Conservation (phyloP, 1,140 invertebrate species). For the Cotesia chilonis region DNA sequence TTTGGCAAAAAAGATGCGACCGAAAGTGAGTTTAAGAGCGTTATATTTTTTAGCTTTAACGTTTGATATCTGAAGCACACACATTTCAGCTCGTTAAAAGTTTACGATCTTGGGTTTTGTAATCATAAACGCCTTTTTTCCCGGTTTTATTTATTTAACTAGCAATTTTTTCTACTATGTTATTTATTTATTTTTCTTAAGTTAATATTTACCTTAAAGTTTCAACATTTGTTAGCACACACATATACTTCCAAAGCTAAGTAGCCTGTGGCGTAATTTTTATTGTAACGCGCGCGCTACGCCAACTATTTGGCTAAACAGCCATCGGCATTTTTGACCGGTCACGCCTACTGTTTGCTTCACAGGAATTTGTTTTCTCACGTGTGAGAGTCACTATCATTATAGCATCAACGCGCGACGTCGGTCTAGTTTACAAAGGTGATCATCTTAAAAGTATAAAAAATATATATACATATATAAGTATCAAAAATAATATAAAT, state of each 20-base stretch:
- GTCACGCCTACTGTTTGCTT: conserved; percentile 33
- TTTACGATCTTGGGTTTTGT: conserved; percentile 45
- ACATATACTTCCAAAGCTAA: conserved; percentile 29
- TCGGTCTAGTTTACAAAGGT: conserved; percentile 30
- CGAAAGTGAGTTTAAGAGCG: conserved; percentile 20
- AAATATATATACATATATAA: too few relatives aligned
- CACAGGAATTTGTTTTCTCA: conserved; percentile 32
- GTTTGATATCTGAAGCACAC: conserved; percentile 43
- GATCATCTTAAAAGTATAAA: not conserved
- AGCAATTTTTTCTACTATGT: conserved; percentile 19
- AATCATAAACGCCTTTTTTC: conserved; percentile 12
- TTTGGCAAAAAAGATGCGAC: conserved; percentile 49
- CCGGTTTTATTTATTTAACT: conserved; percentile 37
- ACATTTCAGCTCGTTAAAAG: conserved; percentile 54
- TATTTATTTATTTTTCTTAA: conserved; percentile 35
- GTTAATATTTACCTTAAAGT: conserved; percentile 33
- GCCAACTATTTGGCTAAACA: conserved; percentile 25
- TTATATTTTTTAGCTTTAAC: conserved; percentile 29
- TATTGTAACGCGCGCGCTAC: conserved; percentile 37
- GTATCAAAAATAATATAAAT: not conserved
- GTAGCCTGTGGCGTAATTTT: conserved; percentile 37
- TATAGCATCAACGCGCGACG: conserved; percentile 31
- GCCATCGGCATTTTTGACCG: conserved; percentile 24
- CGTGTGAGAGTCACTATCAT: conserved; percentile 30
- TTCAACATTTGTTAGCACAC: conserved; percentile 27